Evolutionary conservation across 2,888 invertebrate genomes (phyloP).

Genomic region (Lithodes maja): DNA sequence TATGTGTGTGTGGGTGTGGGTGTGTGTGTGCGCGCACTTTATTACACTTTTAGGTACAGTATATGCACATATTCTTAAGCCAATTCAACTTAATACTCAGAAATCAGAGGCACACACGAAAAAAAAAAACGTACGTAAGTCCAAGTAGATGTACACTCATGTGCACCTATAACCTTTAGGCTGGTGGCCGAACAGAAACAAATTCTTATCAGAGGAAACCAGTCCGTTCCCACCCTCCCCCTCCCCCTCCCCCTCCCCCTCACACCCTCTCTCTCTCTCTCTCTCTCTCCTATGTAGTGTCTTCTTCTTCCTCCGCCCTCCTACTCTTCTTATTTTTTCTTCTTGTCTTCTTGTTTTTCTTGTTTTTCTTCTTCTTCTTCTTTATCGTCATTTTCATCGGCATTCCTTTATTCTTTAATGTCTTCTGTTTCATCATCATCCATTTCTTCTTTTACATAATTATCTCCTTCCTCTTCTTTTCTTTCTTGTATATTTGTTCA

Average conservation of each 20-base stretch:
- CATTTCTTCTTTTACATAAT: background rate
- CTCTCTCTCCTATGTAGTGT: background rate
- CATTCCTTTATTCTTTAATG: background rate
- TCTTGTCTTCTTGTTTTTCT: background rate
- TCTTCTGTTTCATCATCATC: background rate
- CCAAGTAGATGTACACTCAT: too few species aligned
- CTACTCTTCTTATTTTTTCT: background rate
- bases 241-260: background rate
- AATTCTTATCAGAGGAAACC: background rate
- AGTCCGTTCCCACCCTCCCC: background rate
- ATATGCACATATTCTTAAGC: too few species aligned
- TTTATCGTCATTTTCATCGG: background rate
- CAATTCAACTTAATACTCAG: too few species aligned
- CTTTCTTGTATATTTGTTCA: background rate
- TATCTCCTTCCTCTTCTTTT: background rate
- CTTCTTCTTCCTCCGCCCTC: background rate
- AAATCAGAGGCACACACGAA: too few species aligned
- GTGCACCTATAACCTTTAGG: background rate
- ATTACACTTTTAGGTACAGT: too few species aligned
- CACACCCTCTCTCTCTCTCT: background rate
- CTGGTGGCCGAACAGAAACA: background rate
- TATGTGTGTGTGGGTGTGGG: too few species aligned
- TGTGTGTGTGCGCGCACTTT: too few species aligned
- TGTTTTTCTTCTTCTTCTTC: too few species aligned
- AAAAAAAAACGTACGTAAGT: too few species aligned